Evolutionary conservation across 2,797 vertebrate species (phyloP), one percentile per base, ranked within the genome.

Genomic region (Rhinophrynus dorsalis): DNA sequence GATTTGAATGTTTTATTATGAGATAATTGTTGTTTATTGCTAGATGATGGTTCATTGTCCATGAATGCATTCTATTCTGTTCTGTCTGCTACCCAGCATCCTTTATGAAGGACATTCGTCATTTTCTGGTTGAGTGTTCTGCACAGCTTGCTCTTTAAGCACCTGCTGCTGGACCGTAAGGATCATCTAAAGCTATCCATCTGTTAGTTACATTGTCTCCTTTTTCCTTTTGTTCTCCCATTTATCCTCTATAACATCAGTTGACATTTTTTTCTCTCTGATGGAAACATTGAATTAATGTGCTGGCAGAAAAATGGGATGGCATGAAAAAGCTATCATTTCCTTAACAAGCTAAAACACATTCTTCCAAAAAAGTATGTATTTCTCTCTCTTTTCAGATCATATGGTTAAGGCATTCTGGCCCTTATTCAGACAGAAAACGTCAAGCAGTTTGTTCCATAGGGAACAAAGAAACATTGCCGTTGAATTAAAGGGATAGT

Each of bases 61-160:
- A 13, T 18, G 18, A 58, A 27, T 5, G 33, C 3, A 26, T 58
- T 57, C 23, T 7, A 13, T 48, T 23, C 3, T 23, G 10, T 44
- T 3, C 23, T 21, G 7, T 18, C n/a, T n/a, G 18, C 17, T 35
- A 21, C 32, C 33, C 5, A 17, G 13, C 23, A 57, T 32, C 23
- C 10, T 32, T 58, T 48, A 40, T 11, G 11, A 38, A 63, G 45
- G 54, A 52, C n/a, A 51, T 65, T 58, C 18, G 52, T 72, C 68
- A 66, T 44, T 44, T 59, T 66, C n/a, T 54, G 27, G 48, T 50
- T 52, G 33, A 50, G 37, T 27, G 38, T 42, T 35, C 69, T 32
- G n/a, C 62, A 66, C 69, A 73, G 69, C 55, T 66, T 66, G 61
- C 33, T 51, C 26, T 65, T 72, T 51, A 64, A 27, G 17, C 54